A percentile compares a stretch with the other conserved stretches of the same genome.
Conservation (phyloP, 2,797 vertebrate species). For the Paratrypauchen microcephalus region DNA sequence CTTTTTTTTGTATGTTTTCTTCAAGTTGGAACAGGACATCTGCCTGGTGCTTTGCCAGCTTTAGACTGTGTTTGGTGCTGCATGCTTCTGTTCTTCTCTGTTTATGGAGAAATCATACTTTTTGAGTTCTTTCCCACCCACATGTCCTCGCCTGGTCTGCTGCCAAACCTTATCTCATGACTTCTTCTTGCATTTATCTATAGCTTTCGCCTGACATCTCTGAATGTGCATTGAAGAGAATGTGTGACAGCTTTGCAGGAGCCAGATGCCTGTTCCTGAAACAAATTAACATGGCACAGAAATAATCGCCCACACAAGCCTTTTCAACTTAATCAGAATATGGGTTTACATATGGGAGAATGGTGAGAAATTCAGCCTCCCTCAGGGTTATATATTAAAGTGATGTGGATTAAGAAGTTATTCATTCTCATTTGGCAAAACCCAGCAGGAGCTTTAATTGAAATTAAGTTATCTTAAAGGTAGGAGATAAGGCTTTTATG, state of each 20-base stretch:
- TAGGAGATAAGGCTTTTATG: not conserved
- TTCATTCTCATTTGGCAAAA: slow-evolving; percentile 11
- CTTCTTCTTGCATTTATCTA: slow-evolving; percentile 29
- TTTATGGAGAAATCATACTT: slow-evolving; percentile 25
- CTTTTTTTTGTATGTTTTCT: slow-evolving; percentile 10
- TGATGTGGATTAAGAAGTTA: slow-evolving; percentile 1
- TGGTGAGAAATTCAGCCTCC: slow-evolving; percentile 34
- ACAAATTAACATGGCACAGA: slow-evolving; percentile 41
- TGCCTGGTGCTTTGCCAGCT: slow-evolving; percentile 10
- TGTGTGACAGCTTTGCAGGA: slow-evolving; percentile 32
- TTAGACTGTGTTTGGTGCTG: slow-evolving; percentile 4
- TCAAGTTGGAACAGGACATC: slow-evolving; percentile 8
- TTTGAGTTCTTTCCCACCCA: slow-evolving; percentile 22
- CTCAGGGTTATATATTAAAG: slow-evolving; percentile 15
- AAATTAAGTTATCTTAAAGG: slow-evolving; percentile 5
- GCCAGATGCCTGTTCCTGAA: slow-evolving; percentile 20
- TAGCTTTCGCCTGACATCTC: slow-evolving; percentile 9
- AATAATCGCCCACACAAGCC: slow-evolving; percentile 32
- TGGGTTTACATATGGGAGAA: slow-evolving; percentile 40
- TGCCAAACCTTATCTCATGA: slow-evolving; percentile 20
- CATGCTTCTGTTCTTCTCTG: slow-evolving; percentile 9
- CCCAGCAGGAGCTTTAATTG: not conserved
- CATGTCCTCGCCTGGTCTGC: slow-evolving; percentile 15
- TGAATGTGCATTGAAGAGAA: slow-evolving; percentile 25
- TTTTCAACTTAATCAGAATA: slow-evolving; percentile 27